These are phyloP conservation scores for Odocoileus virginianus DNA, from an alignment of 2,113 vertebrate species.

Conservation along the genomic window DNA sequence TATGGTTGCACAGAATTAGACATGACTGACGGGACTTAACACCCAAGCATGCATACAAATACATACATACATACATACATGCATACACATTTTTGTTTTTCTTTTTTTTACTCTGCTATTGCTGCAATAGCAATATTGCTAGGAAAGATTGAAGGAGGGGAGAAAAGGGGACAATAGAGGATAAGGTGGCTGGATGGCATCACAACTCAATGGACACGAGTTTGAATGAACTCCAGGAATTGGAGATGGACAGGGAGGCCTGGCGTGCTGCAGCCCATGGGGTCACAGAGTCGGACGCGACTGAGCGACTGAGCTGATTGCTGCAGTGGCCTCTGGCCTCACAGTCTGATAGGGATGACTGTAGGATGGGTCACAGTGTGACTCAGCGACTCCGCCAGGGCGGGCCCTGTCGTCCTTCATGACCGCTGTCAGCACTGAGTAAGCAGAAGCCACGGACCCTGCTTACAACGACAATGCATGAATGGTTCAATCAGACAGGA, in stretches of 20 bases:
- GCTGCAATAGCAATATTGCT: neutral
- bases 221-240: fast-evolving
- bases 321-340: neutral
- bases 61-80: neutral
- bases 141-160: neutral
- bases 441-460: neutral
- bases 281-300: fast-evolving
- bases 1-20: neutral
- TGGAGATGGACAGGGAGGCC: neutral
- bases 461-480: neutral
- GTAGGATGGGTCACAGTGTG: no score
- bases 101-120: neutral
- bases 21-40: fast-evolving
- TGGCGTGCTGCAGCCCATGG: neutral
- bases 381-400: neutral
- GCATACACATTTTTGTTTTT: neutral
- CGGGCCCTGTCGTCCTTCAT: no score
- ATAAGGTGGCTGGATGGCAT: neutral
- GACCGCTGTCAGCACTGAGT: no score
- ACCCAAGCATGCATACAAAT: neutral
- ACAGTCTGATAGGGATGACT: neutral
- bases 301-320: neutral
- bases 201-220: neutral
- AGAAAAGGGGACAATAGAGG: neutral
- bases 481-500: neutral